Base-by-base conservation (phyloP, 2,113 vertebrate genomes). In the Casuarius casuarius region DNA sequence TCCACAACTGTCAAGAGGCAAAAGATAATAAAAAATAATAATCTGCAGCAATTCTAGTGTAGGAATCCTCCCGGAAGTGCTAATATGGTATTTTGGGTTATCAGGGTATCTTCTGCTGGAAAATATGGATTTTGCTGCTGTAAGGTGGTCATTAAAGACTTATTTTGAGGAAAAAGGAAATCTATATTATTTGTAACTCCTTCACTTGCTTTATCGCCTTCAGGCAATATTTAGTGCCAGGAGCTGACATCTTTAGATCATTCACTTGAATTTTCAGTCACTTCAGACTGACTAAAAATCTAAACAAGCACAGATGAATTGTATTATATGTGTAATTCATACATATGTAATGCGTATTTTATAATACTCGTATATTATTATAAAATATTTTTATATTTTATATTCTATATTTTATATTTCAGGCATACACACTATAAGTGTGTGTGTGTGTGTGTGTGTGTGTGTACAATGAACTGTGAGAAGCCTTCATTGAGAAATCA, bases 401-500 rank as follows among this genome's bases (percentile, higher is more conserved):
- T 3, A 28, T 26, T 54, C 7, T 56, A 5, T 20, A 31, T 4
- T 87, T 52, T 65, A 1, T 76, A 26, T 86, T 91, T 80, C 26
- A 54, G 42, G 44, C 19, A 59, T 19, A 19, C 5, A 66, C 9
- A 22, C 7, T 52, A 8, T 26, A 31, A 56, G 7, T 26, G 46
- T 42, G 8, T 46, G 5, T 61, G 1, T n/a, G 22, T 54, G 11
- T 61, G 7, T 65, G 13, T 1, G 1, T 4, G 1, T 54, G 49
- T 28, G 20, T 62, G 10, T 15, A 78, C 14, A 62, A 5, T 10
- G 10, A 72, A n/a, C 8, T 40, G 4, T 20, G 75, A 82, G 25
- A 89, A 89, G 82, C 1, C 2, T 67, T 10, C 40, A 80, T 9
- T 61, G 49, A 77, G 72, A 87, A 79, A 61, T 44, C 6, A 58